Conservation (phyloP, 2,797 vertebrate species). For the Acipenser ruthenus region DNA sequence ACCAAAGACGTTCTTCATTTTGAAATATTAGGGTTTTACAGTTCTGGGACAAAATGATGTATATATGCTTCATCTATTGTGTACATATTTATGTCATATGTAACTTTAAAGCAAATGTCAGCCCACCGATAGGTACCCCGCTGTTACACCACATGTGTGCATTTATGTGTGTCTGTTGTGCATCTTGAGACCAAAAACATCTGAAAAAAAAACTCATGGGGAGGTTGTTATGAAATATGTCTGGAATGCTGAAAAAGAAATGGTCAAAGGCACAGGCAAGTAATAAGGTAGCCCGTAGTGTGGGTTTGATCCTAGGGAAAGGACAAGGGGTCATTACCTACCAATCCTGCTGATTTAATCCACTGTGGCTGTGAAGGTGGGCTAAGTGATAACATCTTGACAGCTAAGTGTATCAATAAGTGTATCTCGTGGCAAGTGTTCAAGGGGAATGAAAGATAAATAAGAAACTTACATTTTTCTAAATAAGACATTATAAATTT, state of each 20-base stretch:
- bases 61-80: background rate
- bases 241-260: background rate
- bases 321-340: background rate
- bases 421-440: too few species aligned
- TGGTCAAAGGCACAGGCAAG: background rate
- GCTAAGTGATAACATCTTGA: background rate
- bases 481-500: too few species aligned
- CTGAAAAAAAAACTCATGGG: constrained; percentile 2
- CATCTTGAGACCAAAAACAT: background rate
- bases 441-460: too few species aligned
- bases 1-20: background rate
- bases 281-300: background rate
- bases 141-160: constrained; percentile 5
- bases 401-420: background rate
- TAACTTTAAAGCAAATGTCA: constrained; percentile 4
- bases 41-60: background rate
- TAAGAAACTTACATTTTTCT: too few species aligned
- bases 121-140: background rate
- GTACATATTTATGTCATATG: background rate
- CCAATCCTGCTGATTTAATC: background rate
- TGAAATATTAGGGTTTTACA: background rate
- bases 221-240: background rate
- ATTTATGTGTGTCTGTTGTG: constrained; percentile 4
- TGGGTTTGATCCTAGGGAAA: background rate
- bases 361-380: background rate